phyloP scores from a whole-genome alignment of 2,797 vertebrate species.

The Anisognathus igniventris region DNA sequence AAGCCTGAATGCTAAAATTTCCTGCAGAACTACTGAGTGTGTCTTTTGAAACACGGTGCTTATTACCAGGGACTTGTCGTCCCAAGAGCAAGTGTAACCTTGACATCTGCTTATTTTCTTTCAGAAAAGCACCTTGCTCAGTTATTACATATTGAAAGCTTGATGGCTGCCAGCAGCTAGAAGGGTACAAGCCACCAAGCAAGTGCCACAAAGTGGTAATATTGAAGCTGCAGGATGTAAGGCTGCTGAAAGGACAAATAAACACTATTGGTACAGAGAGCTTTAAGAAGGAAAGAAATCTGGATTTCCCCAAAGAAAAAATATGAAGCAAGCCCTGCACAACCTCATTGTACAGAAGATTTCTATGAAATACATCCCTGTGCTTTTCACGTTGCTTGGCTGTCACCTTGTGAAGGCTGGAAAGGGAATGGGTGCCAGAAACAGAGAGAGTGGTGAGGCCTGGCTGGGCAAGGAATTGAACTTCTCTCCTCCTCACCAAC shows the following conservation, averaged over 20 bases:
- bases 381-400: not conserved
- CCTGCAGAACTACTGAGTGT: not conserved
- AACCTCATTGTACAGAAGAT: not conserved
- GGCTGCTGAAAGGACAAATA: not conserved
- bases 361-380: not conserved
- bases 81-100: not conserved
- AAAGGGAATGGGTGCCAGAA: not conserved
- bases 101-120: constrained; percentile 51
- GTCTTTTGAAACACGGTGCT: not conserved
- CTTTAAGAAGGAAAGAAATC: not conserved
- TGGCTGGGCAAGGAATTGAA: not conserved
- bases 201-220: not conserved
- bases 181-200: not conserved
- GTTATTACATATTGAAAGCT: constrained; percentile 10
- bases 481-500: no score
- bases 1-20: not conserved
- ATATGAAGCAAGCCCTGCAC: not conserved
- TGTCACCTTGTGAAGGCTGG: not conserved
- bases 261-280: not conserved
- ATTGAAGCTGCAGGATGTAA: not conserved
- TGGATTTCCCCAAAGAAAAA: not conserved
- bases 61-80: constrained; percentile 10
- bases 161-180: not conserved
- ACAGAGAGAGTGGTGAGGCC: not conserved
- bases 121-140: not conserved